Conservation (phyloP, 2,888 invertebrate genomes). For the Leuctra nigra region DNA sequence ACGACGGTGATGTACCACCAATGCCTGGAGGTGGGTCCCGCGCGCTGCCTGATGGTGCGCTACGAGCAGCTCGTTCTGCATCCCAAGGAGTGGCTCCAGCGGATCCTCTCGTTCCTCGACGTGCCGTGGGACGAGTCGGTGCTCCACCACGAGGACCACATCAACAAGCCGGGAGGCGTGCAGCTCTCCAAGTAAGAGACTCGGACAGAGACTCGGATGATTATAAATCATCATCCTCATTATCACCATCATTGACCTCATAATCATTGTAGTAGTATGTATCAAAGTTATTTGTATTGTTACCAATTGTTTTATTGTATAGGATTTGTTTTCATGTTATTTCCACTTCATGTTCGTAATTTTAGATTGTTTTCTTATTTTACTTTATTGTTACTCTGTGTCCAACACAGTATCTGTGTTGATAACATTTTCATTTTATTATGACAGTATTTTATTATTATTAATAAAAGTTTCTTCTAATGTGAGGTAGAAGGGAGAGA, state of each 20-base stretch:
- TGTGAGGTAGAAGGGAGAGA: no score
- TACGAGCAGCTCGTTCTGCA: constrained; percentile 97
- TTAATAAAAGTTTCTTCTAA: no score
- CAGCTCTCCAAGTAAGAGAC: constrained; percentile 83
- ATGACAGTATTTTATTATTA: no score
- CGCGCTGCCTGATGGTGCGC: constrained; percentile 81
- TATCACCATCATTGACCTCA: not conserved
- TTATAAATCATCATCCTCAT: not conserved
- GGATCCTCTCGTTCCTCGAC: constrained; percentile 80
- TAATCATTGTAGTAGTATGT: no score
- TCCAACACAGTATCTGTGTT: no score
- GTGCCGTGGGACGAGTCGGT: constrained; percentile 95
- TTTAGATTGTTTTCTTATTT: no score
- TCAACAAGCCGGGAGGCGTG: constrained; percentile 92
- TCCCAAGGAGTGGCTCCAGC: constrained; percentile 81
- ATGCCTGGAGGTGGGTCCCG: constrained; percentile 72
- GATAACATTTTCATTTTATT: no score
- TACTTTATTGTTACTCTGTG: no score
- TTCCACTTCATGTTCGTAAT: no score
- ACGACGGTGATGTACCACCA: constrained; percentile 92
- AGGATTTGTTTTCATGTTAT: no score
- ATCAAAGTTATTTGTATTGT: no score
- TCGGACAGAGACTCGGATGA: not conserved
- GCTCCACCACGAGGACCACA: constrained; percentile 84
- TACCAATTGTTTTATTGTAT: no score